Evolutionary conservation across 1,140 invertebrate genomes (phyloP).

Genomic region (Zaprionus davidi): DNA sequence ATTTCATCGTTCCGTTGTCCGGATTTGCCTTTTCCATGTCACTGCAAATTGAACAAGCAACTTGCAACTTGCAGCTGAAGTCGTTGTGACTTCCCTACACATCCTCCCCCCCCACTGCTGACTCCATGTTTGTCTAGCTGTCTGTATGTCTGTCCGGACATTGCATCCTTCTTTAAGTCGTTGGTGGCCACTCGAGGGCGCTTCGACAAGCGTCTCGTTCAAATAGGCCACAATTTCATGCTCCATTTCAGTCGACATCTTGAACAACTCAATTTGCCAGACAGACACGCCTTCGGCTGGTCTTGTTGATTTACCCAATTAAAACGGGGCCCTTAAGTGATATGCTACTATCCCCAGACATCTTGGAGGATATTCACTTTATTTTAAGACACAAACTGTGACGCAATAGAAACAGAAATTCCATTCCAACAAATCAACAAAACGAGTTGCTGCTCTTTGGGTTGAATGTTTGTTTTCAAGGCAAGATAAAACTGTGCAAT

Average conservation of each 20-base stretch:
- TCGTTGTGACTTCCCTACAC: not conserved
- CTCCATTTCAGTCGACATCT: conserved; percentile 33
- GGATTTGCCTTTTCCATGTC: conserved; percentile 40
- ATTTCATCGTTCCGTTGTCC: conserved; percentile 34
- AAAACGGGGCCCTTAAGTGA: conserved; percentile 37
- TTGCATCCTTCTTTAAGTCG: conserved; percentile 35
- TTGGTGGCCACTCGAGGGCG: conserved; percentile 36
- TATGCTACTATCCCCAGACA: not conserved
- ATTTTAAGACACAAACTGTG: conserved; percentile 1
- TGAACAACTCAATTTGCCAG: conserved; percentile 14
- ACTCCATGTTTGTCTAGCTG: not conserved
- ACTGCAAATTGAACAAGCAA: conserved; percentile 43
- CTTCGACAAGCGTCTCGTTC: conserved; percentile 21
- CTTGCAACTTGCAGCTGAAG: conserved; percentile 12
- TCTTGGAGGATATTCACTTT: conserved; percentile 1
- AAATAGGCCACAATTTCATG: conserved; percentile 39
- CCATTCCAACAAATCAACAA: not conserved
- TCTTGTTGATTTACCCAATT: conserved; percentile 47
- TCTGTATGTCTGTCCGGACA: conserved; percentile 17
- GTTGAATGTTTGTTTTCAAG: not conserved
- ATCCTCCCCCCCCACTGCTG: not conserved
- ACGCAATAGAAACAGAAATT: conserved; percentile 11
- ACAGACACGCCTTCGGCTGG: not conserved
- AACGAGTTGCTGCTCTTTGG: not conserved
- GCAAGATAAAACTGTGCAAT: not conserved